Percentiles rank a stretch among this genome's conserved stretches.
Evolutionary conservation across 2,113 vertebrate species (phyloP).

Genomic region (Oenanthe melanoleuca): DNA sequence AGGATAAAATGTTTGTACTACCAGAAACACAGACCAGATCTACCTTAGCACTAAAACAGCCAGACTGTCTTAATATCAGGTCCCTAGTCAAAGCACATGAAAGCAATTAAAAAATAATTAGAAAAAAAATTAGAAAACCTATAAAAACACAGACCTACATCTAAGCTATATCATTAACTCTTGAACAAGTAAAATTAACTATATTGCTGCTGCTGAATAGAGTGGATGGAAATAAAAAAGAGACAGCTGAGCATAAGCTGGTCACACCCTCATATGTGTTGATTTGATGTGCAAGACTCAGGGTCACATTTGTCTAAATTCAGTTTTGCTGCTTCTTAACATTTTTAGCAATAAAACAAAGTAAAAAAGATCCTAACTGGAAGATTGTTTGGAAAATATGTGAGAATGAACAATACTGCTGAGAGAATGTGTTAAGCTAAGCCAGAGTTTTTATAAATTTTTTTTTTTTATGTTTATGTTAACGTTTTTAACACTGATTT

Average conservation of each 20-base stretch:
- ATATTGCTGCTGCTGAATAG: neutral
- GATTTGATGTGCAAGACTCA: neutral
- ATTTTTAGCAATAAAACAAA: neutral
- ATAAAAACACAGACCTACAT: conserved; percentile 52
- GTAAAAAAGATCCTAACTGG: neutral
- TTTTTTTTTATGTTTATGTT: no score
- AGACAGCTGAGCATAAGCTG: neutral
- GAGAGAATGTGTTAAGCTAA: neutral
- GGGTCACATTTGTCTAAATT: neutral
- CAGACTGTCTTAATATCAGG: conserved; percentile 42
- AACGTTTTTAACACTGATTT: neutral
- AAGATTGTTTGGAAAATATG: neutral
- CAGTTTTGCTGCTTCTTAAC: neutral
- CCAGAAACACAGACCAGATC: conserved; percentile 35
- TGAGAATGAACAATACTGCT: neutral
- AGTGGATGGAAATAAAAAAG: neutral
- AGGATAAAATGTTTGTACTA: neutral
- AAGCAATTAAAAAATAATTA: conserved; percentile 65
- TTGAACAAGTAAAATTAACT: conserved; percentile 31
- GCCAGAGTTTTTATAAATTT: neutral
- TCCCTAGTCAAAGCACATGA: conserved; percentile 34
- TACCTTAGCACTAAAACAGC: conserved; percentile 12
- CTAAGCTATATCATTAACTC: conserved; percentile 36
- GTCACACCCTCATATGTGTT: neutral
- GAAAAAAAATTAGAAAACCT: conserved; percentile 57